Base-by-base conservation (phyloP, 2,113 vertebrate genomes). In the Vimba vimba region DNA sequence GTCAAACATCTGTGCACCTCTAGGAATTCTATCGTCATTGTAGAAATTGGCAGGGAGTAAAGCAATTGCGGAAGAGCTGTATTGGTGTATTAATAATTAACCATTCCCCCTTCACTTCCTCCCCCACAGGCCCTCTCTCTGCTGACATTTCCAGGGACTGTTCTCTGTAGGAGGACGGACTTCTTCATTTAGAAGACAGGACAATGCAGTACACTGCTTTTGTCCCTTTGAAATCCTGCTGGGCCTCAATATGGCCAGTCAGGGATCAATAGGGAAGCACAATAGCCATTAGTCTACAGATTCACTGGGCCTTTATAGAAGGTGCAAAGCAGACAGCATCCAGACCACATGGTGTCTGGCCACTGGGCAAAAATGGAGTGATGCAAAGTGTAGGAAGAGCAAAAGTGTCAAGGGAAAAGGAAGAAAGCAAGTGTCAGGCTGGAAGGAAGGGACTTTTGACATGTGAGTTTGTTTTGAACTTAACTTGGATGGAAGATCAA, bases 191-290 rank as follows among this genome's bases (percentile, higher is more conserved):
- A 84, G 86, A 87, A 81, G 43, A 27, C 19, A 74, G 89, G 87
- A 89, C 90, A 90, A 89, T 91, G 88, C 88, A 79, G 82, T 79
- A 73, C 82, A 77, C 76, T 27, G 80, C 87, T 88, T 93, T 93
- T 93, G 91, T 92, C 82, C 86, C 79, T 88, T 89, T 86, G 90
- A 88, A 87, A 90, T 89, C 91, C 92, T 73, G 86, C 88, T 77
- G 91, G 75, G 90, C 80, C 92, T 88, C 92, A 92, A 91, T 92
- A 91, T 92, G 92, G 92, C 86, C 82, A 89, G 90, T 90, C 90
- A 91, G 86, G 90, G 90, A 93, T 92, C 92, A 93, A 90, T 89
- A 89, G 89, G 89, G 82, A 59, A 82, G 64, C 85, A 93, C 90
- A 92, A 92, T 88, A 83, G 88, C 59, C 79, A 85, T 90, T 90